phyloP scores from a whole-genome alignment of 2,888 invertebrate species.

The Chalcosyrphus nemorum region DNA sequence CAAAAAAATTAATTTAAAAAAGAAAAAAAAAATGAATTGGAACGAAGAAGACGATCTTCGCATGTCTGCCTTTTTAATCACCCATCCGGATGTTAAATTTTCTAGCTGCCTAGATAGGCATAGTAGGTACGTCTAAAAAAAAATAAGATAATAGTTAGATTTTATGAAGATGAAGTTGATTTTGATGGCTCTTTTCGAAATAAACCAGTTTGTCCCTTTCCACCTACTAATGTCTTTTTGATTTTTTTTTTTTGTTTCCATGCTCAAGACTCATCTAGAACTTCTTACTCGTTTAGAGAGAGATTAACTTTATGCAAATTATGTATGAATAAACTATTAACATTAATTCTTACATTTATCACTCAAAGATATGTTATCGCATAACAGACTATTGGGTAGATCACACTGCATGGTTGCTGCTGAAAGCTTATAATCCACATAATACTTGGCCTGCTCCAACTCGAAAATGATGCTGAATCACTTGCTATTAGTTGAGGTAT shows the following conservation, averaged over 20 bases:
- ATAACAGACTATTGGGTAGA: constrained; percentile 75
- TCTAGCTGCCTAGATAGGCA: neutral
- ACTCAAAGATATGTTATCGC: constrained; percentile 76
- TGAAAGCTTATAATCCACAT: constrained; percentile 74
- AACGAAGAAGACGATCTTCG: neutral
- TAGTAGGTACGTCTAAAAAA: neutral
- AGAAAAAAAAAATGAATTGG: too few relatives aligned
- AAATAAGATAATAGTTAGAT: neutral
- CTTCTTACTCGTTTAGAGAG: neutral
- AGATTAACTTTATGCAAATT: neutral
- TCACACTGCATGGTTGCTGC: constrained; percentile 76
- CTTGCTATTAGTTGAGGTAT: constrained; percentile 6
- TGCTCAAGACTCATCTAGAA: neutral
- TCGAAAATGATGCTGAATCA: constrained; percentile 51
- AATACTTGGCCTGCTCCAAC: constrained; percentile 74
- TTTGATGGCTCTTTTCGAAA: neutral
- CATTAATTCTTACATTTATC: constrained; percentile 76
- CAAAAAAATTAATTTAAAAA: too few relatives aligned
- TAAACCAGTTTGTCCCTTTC: neutral
- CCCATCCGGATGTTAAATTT: neutral
- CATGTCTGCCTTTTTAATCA: neutral
- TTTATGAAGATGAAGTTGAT: neutral
- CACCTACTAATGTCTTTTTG: neutral
- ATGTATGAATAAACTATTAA: neutral
- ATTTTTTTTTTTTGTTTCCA: neutral